Conservation (phyloP, 2,113 vertebrate species). For the Perca fluviatilis region DNA sequence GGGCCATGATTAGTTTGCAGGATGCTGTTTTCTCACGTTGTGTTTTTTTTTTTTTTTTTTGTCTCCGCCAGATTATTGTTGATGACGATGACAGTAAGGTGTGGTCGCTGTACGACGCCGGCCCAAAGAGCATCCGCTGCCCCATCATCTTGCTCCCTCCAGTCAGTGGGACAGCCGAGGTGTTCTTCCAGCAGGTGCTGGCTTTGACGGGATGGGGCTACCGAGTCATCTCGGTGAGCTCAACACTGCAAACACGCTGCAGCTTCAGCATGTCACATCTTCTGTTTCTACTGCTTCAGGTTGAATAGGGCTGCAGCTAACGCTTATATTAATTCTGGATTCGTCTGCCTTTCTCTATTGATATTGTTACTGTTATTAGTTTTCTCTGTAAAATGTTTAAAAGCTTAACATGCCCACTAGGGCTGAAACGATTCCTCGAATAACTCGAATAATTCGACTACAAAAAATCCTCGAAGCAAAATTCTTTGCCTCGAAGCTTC, state of each 20-base stretch:
- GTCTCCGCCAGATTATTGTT: constrained; percentile 92
- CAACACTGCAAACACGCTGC: neutral
- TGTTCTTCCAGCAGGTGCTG: constrained; percentile 97
- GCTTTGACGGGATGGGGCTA: constrained; percentile 97
- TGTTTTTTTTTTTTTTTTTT: constrained; percentile 2
- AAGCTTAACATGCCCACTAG: neutral
- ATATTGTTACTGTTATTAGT: neutral
- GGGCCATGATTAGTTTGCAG: neutral
- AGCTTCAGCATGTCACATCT: neutral
- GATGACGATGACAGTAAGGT: constrained; percentile 99
- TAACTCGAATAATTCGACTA: too few species aligned
- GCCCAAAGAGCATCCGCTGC: constrained; percentile 94
- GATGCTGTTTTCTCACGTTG: neutral
- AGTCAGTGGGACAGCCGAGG: constrained; percentile 96
- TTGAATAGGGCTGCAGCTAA: neutral
- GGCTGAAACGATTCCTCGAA: too few species aligned
- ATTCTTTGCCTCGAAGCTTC: too few species aligned
- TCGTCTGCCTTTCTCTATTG: neutral
- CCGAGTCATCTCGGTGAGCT: constrained; percentile 96
- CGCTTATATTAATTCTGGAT: neutral
- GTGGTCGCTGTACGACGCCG: constrained; percentile 97
- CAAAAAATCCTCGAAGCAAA: too few species aligned
- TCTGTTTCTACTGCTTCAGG: neutral
- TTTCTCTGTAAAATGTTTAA: too few species aligned
- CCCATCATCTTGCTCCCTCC: constrained; percentile 97